These are phyloP conservation scores for Chelon auratus DNA, from an alignment of 2,797 vertebrate species.

Conservation along the genomic window DNA sequence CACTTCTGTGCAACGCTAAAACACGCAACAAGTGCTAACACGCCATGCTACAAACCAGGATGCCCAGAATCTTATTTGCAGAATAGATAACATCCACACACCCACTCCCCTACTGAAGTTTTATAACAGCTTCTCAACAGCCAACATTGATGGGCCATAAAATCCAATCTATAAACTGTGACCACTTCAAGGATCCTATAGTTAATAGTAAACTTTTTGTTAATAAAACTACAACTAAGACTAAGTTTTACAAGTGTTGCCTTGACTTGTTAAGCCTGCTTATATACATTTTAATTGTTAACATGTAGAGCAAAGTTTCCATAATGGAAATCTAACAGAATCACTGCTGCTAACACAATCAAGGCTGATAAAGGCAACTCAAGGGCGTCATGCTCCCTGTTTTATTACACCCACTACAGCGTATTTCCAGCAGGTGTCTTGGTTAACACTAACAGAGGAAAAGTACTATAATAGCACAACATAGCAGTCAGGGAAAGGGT, in stretches of 20 bases:
- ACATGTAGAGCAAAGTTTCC: constrained; percentile 63
- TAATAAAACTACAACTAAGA: constrained; percentile 64
- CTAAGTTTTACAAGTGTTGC: constrained; percentile 59
- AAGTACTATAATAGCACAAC: too few relatives aligned
- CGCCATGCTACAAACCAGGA: not conserved
- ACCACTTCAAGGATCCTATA: constrained; percentile 68
- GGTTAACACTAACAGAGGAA: constrained; percentile 1
- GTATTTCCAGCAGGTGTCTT: constrained; percentile 54
- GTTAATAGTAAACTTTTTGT: constrained; percentile 75
- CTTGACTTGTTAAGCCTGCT: constrained; percentile 51
- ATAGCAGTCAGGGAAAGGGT: not conserved
- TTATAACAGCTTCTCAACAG: constrained; percentile 51
- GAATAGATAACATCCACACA: constrained; percentile 12
- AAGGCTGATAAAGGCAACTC: constrained; percentile 16
- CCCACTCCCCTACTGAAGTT: constrained; percentile 26
- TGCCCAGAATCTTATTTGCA: not conserved
- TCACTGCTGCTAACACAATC: constrained; percentile 15
- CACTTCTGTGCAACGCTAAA: not conserved
- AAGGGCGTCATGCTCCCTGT: not conserved
- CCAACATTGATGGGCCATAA: constrained; percentile 67
- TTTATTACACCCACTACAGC: not conserved
- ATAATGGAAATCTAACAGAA: constrained; percentile 62
- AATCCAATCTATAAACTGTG: constrained; percentile 65
- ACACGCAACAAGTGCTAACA: not conserved
- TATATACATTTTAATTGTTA: constrained; percentile 54